Evolutionary conservation across 2,888 invertebrate genomes (phyloP).

Genomic region (Campoplex nolae): DNA sequence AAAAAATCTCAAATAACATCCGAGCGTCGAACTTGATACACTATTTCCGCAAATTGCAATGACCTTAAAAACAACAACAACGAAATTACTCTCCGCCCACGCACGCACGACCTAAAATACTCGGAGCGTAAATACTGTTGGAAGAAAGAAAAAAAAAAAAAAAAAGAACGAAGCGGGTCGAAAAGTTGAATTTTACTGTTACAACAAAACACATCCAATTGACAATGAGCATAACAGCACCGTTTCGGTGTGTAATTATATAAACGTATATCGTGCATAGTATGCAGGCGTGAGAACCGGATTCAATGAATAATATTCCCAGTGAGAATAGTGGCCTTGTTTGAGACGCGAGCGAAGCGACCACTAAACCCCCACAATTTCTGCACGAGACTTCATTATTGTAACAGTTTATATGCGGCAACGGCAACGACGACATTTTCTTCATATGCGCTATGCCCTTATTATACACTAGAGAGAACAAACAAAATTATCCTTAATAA

Average conservation of each 20-base stretch:
- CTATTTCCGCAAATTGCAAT: not conserved
- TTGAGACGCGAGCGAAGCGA: conserved; percentile 20
- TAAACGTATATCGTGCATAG: not conserved
- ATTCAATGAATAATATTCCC: conserved; percentile 54
- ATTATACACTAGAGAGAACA: not conserved
- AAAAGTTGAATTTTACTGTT: not conserved
- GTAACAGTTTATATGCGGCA: conserved; percentile 30
- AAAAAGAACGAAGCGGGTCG: not conserved
- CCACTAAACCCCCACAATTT: not conserved
- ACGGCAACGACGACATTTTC: not conserved
- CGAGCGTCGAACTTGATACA: not conserved
- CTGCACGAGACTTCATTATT: conserved; percentile 26
- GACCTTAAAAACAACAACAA: too few relatives aligned
- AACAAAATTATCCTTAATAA: not conserved
- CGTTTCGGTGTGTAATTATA: not conserved
- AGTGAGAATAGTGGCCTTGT: conserved; percentile 32
- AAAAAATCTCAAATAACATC: not conserved
- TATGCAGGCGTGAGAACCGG: conserved; percentile 42
- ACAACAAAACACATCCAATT: not conserved
- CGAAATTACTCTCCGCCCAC: not conserved
- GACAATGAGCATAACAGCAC: conserved; percentile 13
- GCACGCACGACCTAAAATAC: not conserved
- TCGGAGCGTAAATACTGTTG: not conserved
- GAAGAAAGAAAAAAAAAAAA: too few relatives aligned
- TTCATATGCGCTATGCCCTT: not conserved